Evolutionary conservation across 37 sponge, comb jelly and placozoan species (phyloP), one percentile per base, ranked within the genome.

Genomic region (Oscarella lobularis): DNA sequence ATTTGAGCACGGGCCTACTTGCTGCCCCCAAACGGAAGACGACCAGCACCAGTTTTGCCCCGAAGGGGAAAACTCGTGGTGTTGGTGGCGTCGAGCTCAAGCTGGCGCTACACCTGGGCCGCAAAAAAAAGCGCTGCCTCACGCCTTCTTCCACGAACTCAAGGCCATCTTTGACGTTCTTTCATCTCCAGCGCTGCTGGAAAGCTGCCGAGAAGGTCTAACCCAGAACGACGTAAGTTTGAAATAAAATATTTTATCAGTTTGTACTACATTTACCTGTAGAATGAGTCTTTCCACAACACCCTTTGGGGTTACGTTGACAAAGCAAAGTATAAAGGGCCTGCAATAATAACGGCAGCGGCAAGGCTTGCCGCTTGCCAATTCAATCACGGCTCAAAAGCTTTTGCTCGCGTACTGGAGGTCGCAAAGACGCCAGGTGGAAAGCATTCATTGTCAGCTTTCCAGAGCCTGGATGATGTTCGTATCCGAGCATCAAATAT

Each of bases 151-250:
- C 31, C 35, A 68, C 71, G 71, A 29, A 14, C 6, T 68, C 5
- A 68, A 68, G 71, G 35, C 71, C 6, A 4, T 20, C 4, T 68
- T 29, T 14, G 31, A 29, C 71, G 33, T 5, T 5, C 71, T 68
- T 32, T 32, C 71, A 29, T 32, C 29, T 5, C 5, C 5, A 35
- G 6, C 6, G 71, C 31, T 68, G 29, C 71, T 68, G 4, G 29
- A 5, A 68, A 4, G 71, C 5, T 68, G 71, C 31, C 6, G 4
- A 35, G 31, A 29, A 4, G 71, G 71, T 14, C 4, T 4, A 5
- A 68, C 71, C 29, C 71, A 68, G 71, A 68, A 68, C 71, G 31
- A n/a, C n/a, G n/a, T n/a, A n/a, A n/a, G n/a, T n/a, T n/a, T n/a
- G n/a, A n/a, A n/a, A n/a, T n/a, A n/a, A n/a, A n/a, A n/a, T n/a